Evolutionary conservation across 2,797 vertebrate genomes (phyloP), one percentile per base, ranked within the genome.

Genomic region (Adelosebastes latens): DNA sequence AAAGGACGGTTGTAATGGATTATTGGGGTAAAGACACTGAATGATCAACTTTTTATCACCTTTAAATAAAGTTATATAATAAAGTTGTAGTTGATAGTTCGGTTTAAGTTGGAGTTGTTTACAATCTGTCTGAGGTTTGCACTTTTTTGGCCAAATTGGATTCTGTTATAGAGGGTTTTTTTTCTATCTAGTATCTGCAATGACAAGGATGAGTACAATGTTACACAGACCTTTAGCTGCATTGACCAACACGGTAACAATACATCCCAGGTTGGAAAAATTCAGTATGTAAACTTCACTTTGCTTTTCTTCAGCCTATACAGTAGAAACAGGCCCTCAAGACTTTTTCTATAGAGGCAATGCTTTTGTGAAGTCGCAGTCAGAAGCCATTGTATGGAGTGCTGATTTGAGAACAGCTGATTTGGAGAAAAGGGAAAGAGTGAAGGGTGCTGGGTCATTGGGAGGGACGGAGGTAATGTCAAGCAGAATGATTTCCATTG

Each of bases 401-500:
- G 66, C 31, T 72, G 64, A 59, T 86, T 86, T 80, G 65, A 81
- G 46, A 64, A 62, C 68, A 76, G 68, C 58, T 86, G 78, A 55
- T 74, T 79, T 77, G 2, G 22, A 39, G 59, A 34, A 49, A 71
- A 49, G 29, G 3, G 8, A 65, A 25, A 32, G 20, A 63, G 67
- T 49, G 60, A 77, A 72, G 24, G 31, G 58, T 63, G 13, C 49
- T 66, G 46, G 81, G 77, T 68, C 72, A 77, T 22, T 39, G 60
- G 68, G 71, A 87, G 62, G 79, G 73, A 67, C 75, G 73, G 55
- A 73, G 55, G 61, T 70, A 77, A 27, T 62, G 74, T 84, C 46
- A 62, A 36, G 55, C 66, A 72, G 72, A 83, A 83, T 79, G 31
- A 69, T 81, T 90, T 91, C 66, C 79, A 65, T 84, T 87, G 77